Percentiles rank a stretch among this genome's conserved stretches.
Conservation (phyloP, 1,140 invertebrate species). For the Sminthurides bifidus region DNA sequence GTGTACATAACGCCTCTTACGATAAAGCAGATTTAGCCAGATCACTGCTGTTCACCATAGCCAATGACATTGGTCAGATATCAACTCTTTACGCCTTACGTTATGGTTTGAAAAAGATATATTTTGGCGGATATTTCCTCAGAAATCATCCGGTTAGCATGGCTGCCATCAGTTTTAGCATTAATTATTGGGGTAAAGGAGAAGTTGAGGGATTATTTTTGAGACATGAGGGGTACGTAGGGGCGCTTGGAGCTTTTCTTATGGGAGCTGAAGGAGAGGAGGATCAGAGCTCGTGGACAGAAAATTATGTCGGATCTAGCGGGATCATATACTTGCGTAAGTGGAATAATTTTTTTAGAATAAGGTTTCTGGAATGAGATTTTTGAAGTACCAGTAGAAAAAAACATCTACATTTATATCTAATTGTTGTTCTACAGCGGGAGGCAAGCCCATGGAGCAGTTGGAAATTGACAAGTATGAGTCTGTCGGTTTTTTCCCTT, state of each 20-base stretch:
- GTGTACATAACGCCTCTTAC: constrained; percentile 34
- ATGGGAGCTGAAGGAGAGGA: constrained; percentile 51
- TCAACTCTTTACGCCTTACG: constrained; percentile 57
- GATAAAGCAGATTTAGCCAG: constrained; percentile 49
- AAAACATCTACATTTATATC: not conserved
- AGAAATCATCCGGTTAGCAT: constrained; percentile 62
- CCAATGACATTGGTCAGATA: constrained; percentile 67
- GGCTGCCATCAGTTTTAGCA: constrained; percentile 59
- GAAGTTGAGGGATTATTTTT: constrained; percentile 58
- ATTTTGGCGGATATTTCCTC: constrained; percentile 66
- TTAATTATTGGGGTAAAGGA: constrained; percentile 64
- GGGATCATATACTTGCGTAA: not conserved
- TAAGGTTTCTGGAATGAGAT: not conserved
- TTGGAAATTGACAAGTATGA: constrained; percentile 57
- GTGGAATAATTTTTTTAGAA: not conserved
- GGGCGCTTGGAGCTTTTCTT: constrained; percentile 64
- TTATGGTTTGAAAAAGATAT: constrained; percentile 52
- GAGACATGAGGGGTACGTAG: constrained; percentile 63
- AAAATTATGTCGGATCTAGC: constrained; percentile 54
- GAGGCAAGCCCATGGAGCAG: constrained; percentile 41
- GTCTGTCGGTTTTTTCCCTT: constrained; percentile 49
- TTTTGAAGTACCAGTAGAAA: not conserved
- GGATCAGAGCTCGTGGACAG: constrained; percentile 55
- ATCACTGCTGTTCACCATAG: constrained; percentile 58
- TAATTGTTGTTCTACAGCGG: not conserved